These are phyloP conservation scores for Chironomus riparius DNA, from an alignment of 2,888 invertebrate genomes.

Conservation along the genomic window DNA sequence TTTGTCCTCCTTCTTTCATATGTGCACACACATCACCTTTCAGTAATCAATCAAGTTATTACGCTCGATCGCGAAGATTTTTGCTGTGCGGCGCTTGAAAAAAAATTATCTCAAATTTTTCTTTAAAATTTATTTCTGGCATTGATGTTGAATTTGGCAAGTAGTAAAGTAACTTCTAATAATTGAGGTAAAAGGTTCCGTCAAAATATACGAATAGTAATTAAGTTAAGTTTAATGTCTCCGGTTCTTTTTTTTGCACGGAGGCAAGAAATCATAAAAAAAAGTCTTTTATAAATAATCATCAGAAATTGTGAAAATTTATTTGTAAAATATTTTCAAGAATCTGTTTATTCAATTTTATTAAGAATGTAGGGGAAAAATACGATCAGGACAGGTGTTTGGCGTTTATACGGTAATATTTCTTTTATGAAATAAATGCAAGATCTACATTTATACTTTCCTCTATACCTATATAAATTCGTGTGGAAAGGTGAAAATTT, in stretches of 20 bases:
- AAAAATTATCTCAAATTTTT: too few species aligned
- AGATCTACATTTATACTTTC: background rate
- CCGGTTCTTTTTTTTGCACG: background rate
- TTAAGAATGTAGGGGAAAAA: background rate
- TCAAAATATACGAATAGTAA: background rate
- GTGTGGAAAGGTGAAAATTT: slow-evolving; percentile 18
- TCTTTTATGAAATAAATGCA: background rate
- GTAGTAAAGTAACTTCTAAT: background rate
- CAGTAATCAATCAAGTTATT: slow-evolving; percentile 15
- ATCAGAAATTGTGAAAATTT: too few species aligned
- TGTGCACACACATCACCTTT: background rate
- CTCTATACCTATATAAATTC: too few species aligned
- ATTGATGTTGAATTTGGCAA: background rate
- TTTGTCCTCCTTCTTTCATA: background rate
- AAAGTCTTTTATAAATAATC: background rate
- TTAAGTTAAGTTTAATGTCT: background rate
- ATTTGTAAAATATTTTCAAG: too few species aligned
- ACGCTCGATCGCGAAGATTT: background rate
- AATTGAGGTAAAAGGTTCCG: background rate
- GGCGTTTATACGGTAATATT: slow-evolving; percentile 18
- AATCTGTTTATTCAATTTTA: too few species aligned
- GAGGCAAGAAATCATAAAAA: background rate
- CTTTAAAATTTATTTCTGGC: background rate
- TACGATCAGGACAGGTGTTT: slow-evolving; percentile 22
- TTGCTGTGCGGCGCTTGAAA: background rate